A percentile compares a stretch with the other conserved stretches of the same genome.
phyloP scores from a whole-genome alignment of 2,113 vertebrate species.

The Phrynosoma platyrhinos region DNA sequence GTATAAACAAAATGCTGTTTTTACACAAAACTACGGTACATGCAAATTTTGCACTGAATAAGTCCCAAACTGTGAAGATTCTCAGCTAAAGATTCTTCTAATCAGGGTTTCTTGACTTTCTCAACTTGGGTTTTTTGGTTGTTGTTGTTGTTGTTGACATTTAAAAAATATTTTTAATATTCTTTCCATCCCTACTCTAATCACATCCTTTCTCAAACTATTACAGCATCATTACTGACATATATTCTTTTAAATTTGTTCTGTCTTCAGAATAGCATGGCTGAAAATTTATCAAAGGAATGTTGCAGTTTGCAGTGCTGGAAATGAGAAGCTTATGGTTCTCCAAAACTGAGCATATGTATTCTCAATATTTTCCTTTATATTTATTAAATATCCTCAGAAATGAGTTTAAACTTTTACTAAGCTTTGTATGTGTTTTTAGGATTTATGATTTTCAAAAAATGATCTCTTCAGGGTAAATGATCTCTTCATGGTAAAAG shows the following conservation, averaged over 20 bases:
- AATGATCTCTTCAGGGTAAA: conserved; percentile 65
- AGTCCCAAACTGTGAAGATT: too few relatives aligned
- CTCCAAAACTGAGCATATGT: too few relatives aligned
- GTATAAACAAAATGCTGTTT: too few relatives aligned
- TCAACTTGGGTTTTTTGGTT: too few relatives aligned
- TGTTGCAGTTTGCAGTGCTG: background rate
- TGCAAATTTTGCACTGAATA: too few relatives aligned
- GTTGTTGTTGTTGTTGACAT: too few relatives aligned
- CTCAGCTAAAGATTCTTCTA: too few relatives aligned
- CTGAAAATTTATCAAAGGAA: background rate
- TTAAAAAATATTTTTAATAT: too few relatives aligned
- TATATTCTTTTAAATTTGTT: background rate
- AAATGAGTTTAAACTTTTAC: conserved; percentile 53
- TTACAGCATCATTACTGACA: background rate
- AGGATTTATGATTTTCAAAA: conserved; percentile 64
- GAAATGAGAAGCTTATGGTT: fast-evolving
- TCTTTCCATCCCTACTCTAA: too few relatives aligned
- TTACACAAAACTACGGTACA: too few relatives aligned
- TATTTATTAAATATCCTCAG: conserved; percentile 56
- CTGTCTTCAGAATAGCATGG: background rate
- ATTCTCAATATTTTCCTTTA: conserved; percentile 26
- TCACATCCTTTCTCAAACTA: background rate
- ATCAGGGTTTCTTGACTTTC: too few relatives aligned
- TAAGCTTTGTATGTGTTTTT: conserved; percentile 43
- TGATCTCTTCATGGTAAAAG: conserved; percentile 56